Percentiles rank a stretch among this genome's conserved stretches.
Evolutionary conservation across 2,113 vertebrate species (phyloP).

Genomic region (Gracilinanus agilis): DNA sequence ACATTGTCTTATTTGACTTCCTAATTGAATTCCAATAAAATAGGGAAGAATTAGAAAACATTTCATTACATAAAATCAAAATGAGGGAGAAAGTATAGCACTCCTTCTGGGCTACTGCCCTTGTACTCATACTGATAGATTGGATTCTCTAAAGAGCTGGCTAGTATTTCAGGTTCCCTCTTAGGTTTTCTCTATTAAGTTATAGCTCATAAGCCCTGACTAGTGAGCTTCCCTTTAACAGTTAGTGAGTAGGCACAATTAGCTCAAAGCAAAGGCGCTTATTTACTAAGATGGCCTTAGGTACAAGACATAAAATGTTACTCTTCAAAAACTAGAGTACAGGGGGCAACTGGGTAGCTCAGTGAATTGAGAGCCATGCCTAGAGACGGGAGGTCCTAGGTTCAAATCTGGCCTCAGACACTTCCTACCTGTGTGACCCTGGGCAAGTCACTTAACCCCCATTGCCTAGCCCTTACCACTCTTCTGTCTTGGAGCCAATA

Average conservation of each 20-base stretch:
- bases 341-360: too few species aligned
- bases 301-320: background rate
- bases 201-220: background rate
- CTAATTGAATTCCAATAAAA: background rate
- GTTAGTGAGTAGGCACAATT: background rate
- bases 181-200: background rate
- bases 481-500: too few species aligned
- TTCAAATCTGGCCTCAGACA: too few species aligned
- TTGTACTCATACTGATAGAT: background rate
- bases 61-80: background rate
- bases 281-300: background rate
- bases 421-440: too few species aligned
- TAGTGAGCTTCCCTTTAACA: background rate
- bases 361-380: too few species aligned
- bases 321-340: background rate
- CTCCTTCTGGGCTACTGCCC: background rate
- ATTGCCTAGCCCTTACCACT: too few species aligned
- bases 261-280: background rate
- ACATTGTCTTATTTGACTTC: background rate
- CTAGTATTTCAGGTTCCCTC: background rate
- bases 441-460: too few species aligned
- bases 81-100: background rate
- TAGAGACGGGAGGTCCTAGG: too few species aligned
- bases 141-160: background rate
- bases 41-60: background rate